A percentile compares a stretch with the other conserved stretches of the same genome.
Evolutionary conservation across 2,888 invertebrate genomes (phyloP).

Genomic region (Meliscaeva auricollis): DNA sequence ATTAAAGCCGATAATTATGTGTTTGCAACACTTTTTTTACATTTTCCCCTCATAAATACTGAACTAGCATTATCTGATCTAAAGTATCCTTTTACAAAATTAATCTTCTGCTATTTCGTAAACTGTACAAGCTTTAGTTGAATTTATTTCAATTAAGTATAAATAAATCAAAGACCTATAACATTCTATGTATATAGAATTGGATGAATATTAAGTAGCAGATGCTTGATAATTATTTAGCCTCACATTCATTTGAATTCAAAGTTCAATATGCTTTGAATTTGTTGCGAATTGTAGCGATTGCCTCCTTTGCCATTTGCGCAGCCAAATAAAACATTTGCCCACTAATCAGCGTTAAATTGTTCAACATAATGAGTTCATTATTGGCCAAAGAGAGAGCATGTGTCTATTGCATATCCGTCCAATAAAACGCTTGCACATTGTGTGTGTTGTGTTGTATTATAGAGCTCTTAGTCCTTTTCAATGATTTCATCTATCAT

Average conservation of each 20-base stretch:
- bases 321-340: constrained; percentile 40
- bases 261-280: constrained; percentile 1
- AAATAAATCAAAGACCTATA: no score
- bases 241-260: constrained; percentile 8
- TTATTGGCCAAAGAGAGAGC: constrained; percentile 45
- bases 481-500: background rate
- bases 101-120: no score
- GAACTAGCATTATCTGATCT: no score
- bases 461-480: constrained; percentile 17
- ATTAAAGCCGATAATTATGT: no score
- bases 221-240: background rate
- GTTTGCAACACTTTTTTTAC: no score
- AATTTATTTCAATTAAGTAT: no score
- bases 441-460: background rate
- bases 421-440: constrained; percentile 5
- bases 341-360: constrained; percentile 68
- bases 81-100: no score
- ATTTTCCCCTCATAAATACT: no score
- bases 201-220: no score
- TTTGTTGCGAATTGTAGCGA: background rate
- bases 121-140: no score
- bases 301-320: background rate
- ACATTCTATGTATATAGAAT: no score
- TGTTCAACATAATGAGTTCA: constrained; percentile 66
- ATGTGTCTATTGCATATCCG: constrained; percentile 34